Evolutionary conservation across 2,797 vertebrate genomes (phyloP).

Genomic region (Eidolon dupreanum): DNA sequence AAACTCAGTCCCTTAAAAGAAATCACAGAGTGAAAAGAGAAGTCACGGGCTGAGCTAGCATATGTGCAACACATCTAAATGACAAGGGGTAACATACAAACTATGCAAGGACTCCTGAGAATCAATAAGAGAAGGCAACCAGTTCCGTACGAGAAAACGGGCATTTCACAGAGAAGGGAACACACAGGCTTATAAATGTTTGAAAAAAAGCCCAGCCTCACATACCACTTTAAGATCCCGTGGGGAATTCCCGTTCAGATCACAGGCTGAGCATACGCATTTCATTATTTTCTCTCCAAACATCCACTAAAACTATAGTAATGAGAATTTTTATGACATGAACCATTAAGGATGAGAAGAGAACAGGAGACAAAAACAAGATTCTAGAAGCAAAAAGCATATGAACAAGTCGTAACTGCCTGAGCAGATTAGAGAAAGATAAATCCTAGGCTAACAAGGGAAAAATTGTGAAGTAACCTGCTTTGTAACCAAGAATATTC

Average conservation of each 20-base stretch:
- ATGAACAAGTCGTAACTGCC: neutral
- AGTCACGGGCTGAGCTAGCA: neutral
- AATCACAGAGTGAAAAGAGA: neutral
- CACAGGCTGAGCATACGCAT: accelerated
- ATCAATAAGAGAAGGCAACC: accelerated
- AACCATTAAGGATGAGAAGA: neutral
- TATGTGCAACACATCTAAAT: accelerated
- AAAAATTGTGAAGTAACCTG: neutral
- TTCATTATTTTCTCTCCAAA: neutral
- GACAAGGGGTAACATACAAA: neutral
- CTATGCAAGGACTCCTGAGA: accelerated
- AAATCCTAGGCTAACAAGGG: neutral
- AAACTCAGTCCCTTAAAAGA: neutral
- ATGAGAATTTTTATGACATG: neutral
- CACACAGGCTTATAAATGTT: accelerated
- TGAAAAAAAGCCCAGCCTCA: accelerated
- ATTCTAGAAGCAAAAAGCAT: neutral
- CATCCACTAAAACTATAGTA: too few species aligned
- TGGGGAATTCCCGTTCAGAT: neutral
- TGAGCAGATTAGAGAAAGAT: neutral
- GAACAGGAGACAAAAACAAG: neutral
- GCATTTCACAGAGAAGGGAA: accelerated
- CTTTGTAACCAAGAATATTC: neutral
- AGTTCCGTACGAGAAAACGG: accelerated
- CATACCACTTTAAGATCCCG: neutral